Percentiles rank a stretch among this genome's conserved stretches.
Conservation (phyloP, 2,797 vertebrate species). For the Thalassophryne amazonica region DNA sequence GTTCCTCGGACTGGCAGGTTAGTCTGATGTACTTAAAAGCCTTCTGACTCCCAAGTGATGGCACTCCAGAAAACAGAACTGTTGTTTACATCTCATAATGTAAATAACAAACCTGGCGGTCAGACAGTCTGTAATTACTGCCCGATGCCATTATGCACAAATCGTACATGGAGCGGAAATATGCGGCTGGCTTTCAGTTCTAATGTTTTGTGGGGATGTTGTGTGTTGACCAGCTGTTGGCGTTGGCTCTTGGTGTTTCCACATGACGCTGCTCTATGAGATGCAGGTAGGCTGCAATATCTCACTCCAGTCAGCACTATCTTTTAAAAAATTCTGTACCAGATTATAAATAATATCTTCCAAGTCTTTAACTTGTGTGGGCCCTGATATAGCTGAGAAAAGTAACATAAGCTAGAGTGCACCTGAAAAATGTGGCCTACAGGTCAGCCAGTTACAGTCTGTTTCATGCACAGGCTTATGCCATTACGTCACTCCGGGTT, state of each 20-base stretch:
- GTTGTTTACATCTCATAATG: background rate
- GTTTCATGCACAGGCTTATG: no score
- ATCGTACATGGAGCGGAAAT: background rate
- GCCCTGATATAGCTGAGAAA: no score
- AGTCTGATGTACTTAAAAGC: background rate
- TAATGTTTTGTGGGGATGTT: background rate
- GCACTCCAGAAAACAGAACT: background rate
- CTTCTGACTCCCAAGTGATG: background rate
- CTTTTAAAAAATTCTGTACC: no score
- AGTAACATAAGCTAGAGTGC: no score
- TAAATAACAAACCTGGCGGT: background rate
- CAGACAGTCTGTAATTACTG: background rate
- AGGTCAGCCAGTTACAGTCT: no score
- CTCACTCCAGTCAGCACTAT: background rate
- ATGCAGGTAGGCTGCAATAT: conserved; percentile 88
- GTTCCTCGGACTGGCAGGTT: conserved; percentile 93
- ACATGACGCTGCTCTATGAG: conserved; percentile 98
- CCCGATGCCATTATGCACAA: background rate
- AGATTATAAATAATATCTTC: no score
- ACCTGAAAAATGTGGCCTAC: no score
- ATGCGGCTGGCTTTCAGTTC: background rate
- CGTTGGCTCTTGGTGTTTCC: conserved; percentile 98
- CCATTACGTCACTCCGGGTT: no score
- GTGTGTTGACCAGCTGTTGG: conserved; percentile 88
- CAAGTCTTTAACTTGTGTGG: no score